Base-by-base conservation (phyloP, 2,888 invertebrate genomes). In the Diachrysia chrysitis region DNA sequence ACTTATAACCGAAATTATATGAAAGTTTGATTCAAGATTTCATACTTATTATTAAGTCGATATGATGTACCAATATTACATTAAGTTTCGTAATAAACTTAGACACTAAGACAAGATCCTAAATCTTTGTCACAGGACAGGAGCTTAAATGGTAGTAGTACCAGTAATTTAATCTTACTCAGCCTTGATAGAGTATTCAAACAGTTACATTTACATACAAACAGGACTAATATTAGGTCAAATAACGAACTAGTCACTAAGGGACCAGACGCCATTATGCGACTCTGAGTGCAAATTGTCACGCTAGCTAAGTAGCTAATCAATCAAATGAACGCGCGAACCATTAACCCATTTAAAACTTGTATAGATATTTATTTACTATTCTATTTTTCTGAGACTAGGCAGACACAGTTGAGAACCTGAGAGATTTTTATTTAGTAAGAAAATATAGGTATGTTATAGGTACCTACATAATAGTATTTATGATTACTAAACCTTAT, bases 321-420 rank as follows among this genome's bases (percentile, higher is more conserved):
- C 73, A 66, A 63, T 67, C 78, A 67, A 55, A 59, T 55, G 54
- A 53, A 60, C 25, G 48, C 25, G 57, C 42, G 57, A 37, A 46
- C 29, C 29, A 53, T 62, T 76, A 76, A 66, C 62, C 66, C 23
- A 71, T 72, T 77, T 77, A 58, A 66, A 74, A 63, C 73, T 23
- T 42, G 63, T 55, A 19, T 68, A n/a, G n/a, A n/a, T n/a, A n/a
- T n/a, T n/a, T n/a, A 16, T 63, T 55, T 53, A 57, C 37, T 21
- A 56, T 54, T 67, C 35, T 51, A 51, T 19, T 55, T 21, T 12
- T 56, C 51, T 63, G 59, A 51, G 21, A 53, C 29, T 54, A 37
- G 42, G n/a, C 42, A 42, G 42, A 42, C 12, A 42, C 42, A 4
- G 37, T 2, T 37, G 37, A 42, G 4, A 42, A 42, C 42, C 6